Percentiles rank a stretch among this genome's conserved stretches.
Evolutionary conservation across 2,113 vertebrate species (phyloP).

Genomic region (Alexandromys fortis): DNA sequence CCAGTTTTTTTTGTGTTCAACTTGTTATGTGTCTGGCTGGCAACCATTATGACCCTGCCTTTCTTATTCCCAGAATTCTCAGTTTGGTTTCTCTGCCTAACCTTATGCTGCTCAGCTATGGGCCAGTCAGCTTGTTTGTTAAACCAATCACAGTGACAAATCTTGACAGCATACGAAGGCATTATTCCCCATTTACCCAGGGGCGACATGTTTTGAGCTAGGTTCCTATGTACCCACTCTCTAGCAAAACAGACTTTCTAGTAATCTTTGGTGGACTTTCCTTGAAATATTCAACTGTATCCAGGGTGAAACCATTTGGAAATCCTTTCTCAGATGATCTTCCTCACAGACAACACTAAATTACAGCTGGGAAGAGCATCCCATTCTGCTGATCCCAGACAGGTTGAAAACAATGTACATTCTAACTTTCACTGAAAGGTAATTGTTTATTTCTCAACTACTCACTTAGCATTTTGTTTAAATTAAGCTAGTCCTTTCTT

Average conservation of each 20-base stretch:
- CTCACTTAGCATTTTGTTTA: not conserved
- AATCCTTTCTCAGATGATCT: not conserved
- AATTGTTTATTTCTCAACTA: not conserved
- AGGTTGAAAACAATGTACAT: not conserved
- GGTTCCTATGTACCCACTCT: not conserved
- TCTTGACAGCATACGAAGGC: too few species aligned
- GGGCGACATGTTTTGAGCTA: not conserved
- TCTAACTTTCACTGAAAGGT: slow-evolving; percentile 11
- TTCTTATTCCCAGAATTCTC: too few species aligned
- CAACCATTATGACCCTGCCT: too few species aligned
- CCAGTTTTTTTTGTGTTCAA: too few species aligned
- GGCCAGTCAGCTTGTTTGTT: too few species aligned
- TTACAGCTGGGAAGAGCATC: not conserved
- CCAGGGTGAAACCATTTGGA: not conserved
- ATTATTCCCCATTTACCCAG: too few species aligned
- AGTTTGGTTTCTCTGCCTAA: too few species aligned
- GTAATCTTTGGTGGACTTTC: not conserved
- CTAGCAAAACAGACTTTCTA: not conserved
- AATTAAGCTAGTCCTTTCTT: not conserved
- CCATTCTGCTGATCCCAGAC: not conserved
- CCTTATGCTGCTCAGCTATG: too few species aligned
- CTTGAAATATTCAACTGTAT: not conserved
- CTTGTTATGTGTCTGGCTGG: too few species aligned
- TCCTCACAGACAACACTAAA: not conserved
- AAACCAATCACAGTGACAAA: too few species aligned